A percentile compares a stretch with the other conserved stretches of the same genome.
These are phyloP conservation scores for Tetramorium bicarinatum DNA, from an alignment of 2,888 invertebrate species.

Conservation along the genomic window DNA sequence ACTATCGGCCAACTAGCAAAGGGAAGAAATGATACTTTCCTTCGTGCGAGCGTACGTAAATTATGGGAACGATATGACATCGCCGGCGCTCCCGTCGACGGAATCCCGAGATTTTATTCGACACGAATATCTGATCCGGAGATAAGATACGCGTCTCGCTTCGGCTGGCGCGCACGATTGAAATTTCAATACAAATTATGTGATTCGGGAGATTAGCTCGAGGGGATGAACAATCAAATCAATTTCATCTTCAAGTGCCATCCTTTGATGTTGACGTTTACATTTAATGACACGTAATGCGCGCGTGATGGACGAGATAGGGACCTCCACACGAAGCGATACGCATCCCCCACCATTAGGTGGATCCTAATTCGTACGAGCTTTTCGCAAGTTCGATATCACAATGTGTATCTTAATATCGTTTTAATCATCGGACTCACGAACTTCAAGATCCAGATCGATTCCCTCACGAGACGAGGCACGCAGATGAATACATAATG, in stretches of 20 bases:
- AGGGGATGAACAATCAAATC: conserved; percentile 9
- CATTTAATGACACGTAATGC: conserved; percentile 3
- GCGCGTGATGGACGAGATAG: conserved; percentile 16
- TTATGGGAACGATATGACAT: conserved; percentile 25
- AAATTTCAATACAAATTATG: too few relatives aligned
- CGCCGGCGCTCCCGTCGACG: background rate
- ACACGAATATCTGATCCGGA: conserved; percentile 27
- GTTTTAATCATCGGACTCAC: conserved; percentile 66
- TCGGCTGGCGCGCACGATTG: background rate
- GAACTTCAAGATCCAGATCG: conserved; percentile 39
- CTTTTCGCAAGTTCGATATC: conserved; percentile 56
- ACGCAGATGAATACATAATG: conserved; percentile 62
- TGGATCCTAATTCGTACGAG: conserved; percentile 21
- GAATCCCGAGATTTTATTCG: conserved; percentile 18
- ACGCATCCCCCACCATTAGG: background rate
- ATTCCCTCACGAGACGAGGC: conserved; percentile 35
- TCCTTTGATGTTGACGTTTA: background rate
- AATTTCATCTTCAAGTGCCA: conserved; percentile 2
- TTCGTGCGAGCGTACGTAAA: conserved; percentile 34
- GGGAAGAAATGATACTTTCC: background rate
- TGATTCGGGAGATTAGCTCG: background rate
- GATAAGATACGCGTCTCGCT: conserved; percentile 2
- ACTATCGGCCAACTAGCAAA: background rate
- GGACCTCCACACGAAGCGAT: background rate
- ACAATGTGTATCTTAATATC: conserved; percentile 68